phyloP scores from a whole-genome alignment of 2,113 vertebrate species.

The Hippocampus barbouri region DNA sequence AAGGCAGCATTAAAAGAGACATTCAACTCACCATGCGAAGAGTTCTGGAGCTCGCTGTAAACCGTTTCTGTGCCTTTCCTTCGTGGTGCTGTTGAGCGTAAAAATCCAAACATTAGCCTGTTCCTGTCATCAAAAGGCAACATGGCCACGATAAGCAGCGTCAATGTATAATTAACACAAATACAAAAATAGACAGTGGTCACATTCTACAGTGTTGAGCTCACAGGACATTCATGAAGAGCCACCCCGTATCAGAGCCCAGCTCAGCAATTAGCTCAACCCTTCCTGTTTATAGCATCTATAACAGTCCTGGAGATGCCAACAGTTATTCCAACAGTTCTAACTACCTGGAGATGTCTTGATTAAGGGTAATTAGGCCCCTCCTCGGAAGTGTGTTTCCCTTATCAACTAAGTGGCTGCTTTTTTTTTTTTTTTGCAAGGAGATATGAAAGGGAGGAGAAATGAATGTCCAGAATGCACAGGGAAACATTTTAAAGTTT shows the following conservation, averaged over 20 bases:
- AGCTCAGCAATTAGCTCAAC: constrained; percentile 44
- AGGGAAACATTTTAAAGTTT: neutral
- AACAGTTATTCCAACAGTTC: constrained; percentile 17
- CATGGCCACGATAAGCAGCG: constrained; percentile 6
- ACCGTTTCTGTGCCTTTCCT: constrained; percentile 74
- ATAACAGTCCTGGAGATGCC: constrained; percentile 40
- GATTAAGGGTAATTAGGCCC: constrained; percentile 64
- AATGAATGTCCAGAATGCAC: neutral
- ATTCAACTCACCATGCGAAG: constrained; percentile 59
- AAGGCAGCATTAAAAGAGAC: neutral
- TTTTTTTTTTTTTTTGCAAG: constrained; percentile 13
- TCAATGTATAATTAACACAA: constrained; percentile 14
- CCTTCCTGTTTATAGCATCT: constrained; percentile 72
- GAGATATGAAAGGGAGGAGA: neutral
- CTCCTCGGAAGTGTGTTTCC: constrained; percentile 56
- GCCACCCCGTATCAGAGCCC: constrained; percentile 21
- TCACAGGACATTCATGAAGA: constrained; percentile 14
- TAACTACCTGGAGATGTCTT: constrained; percentile 33
- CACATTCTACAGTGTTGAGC: constrained; percentile 3
- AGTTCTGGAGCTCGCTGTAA: constrained; percentile 74
- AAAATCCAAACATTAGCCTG: constrained; percentile 32
- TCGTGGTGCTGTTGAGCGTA: constrained; percentile 51
- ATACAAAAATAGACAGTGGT: constrained; percentile 31
- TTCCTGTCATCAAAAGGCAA: constrained; percentile 32
- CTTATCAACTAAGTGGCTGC: constrained; percentile 56